Evolutionary conservation across 2,113 vertebrate genomes (phyloP).

Genomic region (Pelvicachromis taeniatus): DNA sequence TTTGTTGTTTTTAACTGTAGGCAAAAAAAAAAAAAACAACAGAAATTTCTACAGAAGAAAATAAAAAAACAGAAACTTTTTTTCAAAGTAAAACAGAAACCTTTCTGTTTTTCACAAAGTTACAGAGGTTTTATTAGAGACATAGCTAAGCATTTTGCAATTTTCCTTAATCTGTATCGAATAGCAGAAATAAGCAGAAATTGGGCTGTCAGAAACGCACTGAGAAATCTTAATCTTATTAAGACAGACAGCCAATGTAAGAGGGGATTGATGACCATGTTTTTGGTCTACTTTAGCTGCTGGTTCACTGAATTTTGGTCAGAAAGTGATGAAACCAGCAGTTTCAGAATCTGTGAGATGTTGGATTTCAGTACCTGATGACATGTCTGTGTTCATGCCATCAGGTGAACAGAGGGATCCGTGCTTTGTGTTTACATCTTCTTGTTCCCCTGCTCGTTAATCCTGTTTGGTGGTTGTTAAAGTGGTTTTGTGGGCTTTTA

Average conservation of each 20-base stretch:
- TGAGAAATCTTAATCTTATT: too few species aligned
- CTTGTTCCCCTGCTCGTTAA: neutral
- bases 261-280: neutral
- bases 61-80: neutral
- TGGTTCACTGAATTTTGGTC: neutral
- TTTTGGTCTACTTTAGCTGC: neutral
- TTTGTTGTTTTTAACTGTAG: neutral
- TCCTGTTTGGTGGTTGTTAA: neutral
- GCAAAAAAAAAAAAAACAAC: too few species aligned
- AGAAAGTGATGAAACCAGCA: neutral
- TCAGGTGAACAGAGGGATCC: neutral
- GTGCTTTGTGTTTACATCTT: too few species aligned
- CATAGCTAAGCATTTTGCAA: too few species aligned
- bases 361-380: neutral
- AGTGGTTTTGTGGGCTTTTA: neutral
- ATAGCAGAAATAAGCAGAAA: neutral
- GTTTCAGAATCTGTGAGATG: neutral
- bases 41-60: neutral
- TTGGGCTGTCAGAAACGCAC: neutral
- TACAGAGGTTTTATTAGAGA: too few species aligned
- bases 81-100: neutral
- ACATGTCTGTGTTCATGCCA: neutral
- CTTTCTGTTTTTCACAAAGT: neutral
- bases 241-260: neutral
- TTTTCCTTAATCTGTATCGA: neutral